Evolutionary conservation across 2,888 invertebrate species (phyloP), one percentile per base, ranked within the genome.

Genomic region (Onthophagus sagittarius): DNA sequence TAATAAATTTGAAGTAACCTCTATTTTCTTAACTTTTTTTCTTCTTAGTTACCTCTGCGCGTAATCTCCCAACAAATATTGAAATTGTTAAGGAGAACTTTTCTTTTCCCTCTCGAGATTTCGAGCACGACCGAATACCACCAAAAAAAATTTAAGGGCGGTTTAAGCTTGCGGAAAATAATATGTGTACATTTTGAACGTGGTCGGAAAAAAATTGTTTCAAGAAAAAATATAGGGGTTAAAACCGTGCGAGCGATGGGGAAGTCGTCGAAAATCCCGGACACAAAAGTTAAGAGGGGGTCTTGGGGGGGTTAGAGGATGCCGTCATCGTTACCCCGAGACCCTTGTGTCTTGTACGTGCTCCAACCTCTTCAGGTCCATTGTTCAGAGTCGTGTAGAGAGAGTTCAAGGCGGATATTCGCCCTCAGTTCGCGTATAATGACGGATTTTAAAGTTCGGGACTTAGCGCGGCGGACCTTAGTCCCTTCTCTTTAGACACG

Each of bases 331-430:
- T 76, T 78, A 77, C 77, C 39, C 39, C 76, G 70, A 79, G 77
- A 76, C 79, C 79, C 81, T 81, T 79, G 80, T 79, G 80, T 82
- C 80, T 77, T 84, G 76, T 76, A 83, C 84, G 82, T 84, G 83
- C 67, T 53, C 31, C 32, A 32, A 23, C 84, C 84, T 85, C 85
- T 85, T 84, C 84, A 85, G 83, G 83, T 84, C 84, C 82, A 85
- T 85, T 53, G 39, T 53, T 53, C 39, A 11, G 39, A 53, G 39
- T 53, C 39, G 39, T 53, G 39, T 53, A 53, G 39, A 53, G 23
- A 23, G 39, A 53, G 39, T 53, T 53, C 39, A 53, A 53, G 39
- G 39, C 39, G 39, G 39, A 53, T 53, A 53, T 53, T 53, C 39
- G 39, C 39, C 39, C 39, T 53, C 39, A 53, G 39, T 11, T 53